phyloP scores from a whole-genome alignment of 2,888 invertebrate genomes.

The Caenorhabditis macrosperma region DNA sequence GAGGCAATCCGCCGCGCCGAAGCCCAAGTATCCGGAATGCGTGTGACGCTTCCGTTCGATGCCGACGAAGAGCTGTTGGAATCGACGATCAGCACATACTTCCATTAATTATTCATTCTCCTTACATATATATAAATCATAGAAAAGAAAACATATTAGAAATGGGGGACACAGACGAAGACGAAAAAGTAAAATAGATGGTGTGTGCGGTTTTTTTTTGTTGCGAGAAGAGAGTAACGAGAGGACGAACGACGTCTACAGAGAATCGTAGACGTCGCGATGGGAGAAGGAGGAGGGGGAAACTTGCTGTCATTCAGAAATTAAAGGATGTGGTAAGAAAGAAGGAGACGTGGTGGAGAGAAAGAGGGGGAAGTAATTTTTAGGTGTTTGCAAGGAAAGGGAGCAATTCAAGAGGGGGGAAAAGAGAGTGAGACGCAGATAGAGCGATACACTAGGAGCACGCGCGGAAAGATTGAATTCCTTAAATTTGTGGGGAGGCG shows the following conservation, averaged over 20 bases:
- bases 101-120: constrained; percentile 62
- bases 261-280: not conserved
- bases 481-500: no score
- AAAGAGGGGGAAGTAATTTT: constrained; percentile 14
- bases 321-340: constrained; percentile 40
- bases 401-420: not conserved
- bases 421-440: not conserved
- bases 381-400: not conserved
- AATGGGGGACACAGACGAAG: not conserved
- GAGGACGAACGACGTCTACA: not conserved
- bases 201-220: not conserved
- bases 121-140: constrained; percentile 50
- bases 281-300: not conserved
- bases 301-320: constrained; percentile 45
- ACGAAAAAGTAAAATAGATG: constrained; percentile 11
- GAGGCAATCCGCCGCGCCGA: constrained; percentile 82
- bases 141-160: constrained; percentile 35
- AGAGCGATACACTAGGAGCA: not conserved
- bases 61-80: constrained; percentile 77
- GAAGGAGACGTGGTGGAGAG: not conserved
- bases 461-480: no score
- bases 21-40: constrained; percentile 82
- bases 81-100: not conserved
- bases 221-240: not conserved
- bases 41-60: constrained; percentile 82